Evolutionary conservation across 2,888 invertebrate species (phyloP).

Genomic region (Acanthosepion pharaonis): DNA sequence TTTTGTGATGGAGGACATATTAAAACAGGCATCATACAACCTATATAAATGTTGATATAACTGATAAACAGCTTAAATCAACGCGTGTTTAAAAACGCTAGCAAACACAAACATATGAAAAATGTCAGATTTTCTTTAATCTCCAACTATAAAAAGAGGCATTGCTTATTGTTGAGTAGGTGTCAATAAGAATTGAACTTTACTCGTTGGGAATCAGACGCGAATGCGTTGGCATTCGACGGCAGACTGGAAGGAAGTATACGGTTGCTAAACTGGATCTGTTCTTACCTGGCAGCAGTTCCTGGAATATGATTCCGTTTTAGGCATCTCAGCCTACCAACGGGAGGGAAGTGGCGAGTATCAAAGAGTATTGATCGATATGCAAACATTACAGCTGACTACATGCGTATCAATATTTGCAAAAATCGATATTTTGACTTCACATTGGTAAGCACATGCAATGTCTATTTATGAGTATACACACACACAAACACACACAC

Average conservation of each 20-base stretch:
- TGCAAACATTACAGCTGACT: not conserved
- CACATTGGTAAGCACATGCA: not conserved
- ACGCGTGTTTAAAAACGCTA: too few species aligned
- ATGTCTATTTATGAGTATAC: not conserved
- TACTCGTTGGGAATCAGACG: not conserved
- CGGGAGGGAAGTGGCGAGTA: not conserved
- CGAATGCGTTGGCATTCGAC: not conserved
- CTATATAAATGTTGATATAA: too few species aligned
- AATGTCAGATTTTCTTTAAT: too few species aligned
- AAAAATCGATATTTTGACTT: not conserved
- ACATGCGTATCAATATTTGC: not conserved
- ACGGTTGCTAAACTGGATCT: slow-evolving; percentile 20
- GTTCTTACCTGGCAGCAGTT: not conserved
- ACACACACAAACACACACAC: not conserved
- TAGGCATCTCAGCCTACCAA: not conserved
- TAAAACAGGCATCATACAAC: too few species aligned
- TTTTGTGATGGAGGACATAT: too few species aligned
- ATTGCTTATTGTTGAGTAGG: not conserved
- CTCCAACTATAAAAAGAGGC: too few species aligned
- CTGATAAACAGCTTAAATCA: too few species aligned
- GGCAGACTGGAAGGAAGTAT: slow-evolving; percentile 10
- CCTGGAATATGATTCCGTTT: slow-evolving; percentile 9
- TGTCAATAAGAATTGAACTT: not conserved
- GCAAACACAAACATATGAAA: too few species aligned
- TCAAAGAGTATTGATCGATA: not conserved